A percentile compares a stretch with the other conserved stretches of the same genome.
phyloP scores from a whole-genome alignment of 30 jellyfish, hydroid and myxozoan genomes.

The Pseudorhiza aurosa region DNA sequence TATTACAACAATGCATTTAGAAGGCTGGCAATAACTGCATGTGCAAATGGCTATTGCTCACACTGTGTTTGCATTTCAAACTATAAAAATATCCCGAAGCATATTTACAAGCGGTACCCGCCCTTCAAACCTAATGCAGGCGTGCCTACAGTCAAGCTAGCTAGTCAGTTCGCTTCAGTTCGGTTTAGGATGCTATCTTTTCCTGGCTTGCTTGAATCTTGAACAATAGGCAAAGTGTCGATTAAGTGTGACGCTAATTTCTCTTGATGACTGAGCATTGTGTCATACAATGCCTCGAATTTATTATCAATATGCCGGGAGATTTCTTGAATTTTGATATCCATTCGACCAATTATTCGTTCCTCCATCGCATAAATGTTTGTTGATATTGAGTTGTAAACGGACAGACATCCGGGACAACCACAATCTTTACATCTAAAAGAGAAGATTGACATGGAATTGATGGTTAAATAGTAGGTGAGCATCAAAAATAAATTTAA shows the following conservation, averaged over 20 bases:
- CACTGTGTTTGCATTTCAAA: no score
- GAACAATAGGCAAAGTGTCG: constrained; percentile 30
- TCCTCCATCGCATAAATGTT: constrained; percentile 75
- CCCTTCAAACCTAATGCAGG: no score
- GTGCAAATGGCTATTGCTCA: no score
- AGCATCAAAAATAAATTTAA: no score
- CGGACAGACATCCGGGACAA: constrained; percentile 77
- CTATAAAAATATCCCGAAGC: no score
- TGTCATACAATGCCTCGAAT: constrained; percentile 66
- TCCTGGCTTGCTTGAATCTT: constrained; percentile 27
- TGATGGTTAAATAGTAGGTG: no score
- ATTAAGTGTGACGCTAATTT: constrained; percentile 43
- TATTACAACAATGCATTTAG: no score
- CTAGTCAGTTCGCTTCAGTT: no score
- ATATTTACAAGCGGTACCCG: no score
- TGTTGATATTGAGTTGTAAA: constrained; percentile 67
- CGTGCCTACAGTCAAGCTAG: no score
- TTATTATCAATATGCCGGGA: constrained; percentile 55
- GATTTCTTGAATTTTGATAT: constrained; percentile 63
- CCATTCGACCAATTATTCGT: constrained; percentile 69
- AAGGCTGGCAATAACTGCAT: no score
- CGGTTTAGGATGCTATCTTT: constrained; percentile 48
- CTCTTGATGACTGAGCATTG: constrained; percentile 59
- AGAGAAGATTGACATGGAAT: no score
- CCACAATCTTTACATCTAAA: constrained; percentile 82